phyloP scores from a whole-genome alignment of 2,797 vertebrate species.

The Pitangus sulphuratus region DNA sequence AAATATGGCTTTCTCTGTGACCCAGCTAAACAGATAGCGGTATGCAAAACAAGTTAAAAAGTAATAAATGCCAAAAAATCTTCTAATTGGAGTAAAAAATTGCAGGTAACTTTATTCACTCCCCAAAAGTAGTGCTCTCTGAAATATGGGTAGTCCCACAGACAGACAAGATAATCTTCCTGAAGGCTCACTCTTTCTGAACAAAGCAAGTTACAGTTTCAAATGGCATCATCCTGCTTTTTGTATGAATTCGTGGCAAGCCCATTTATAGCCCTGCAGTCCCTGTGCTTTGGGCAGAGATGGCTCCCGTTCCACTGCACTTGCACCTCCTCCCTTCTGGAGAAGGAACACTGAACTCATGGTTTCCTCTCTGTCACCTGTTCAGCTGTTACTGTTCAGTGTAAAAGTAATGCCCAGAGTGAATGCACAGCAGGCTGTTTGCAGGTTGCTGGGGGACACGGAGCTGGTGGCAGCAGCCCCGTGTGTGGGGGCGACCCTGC shows the following conservation, averaged over 20 bases:
- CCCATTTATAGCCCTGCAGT: neutral
- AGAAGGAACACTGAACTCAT: neutral
- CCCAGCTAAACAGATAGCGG: conserved; percentile 94
- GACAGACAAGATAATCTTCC: conserved; percentile 75
- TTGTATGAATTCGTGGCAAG: neutral
- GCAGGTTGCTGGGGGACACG: neutral
- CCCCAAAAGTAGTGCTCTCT: conserved; percentile 82
- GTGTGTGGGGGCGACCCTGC: neutral
- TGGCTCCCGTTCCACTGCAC: conserved; percentile 9
- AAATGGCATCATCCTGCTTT: neutral
- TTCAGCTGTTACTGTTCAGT: conserved; percentile 45
- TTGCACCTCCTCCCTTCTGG: conserved; percentile 4
- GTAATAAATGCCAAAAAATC: conserved; percentile 96
- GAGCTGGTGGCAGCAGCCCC: neutral
- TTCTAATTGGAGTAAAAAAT: conserved; percentile 95
- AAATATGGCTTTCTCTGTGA: conserved; percentile 90
- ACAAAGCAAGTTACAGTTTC: conserved; percentile 67
- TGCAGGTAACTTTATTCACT: conserved; percentile 83
- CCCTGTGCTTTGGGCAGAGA: neutral
- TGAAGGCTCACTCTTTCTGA: conserved; percentile 62
- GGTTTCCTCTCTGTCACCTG: conserved; percentile 1
- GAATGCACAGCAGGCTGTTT: conserved; percentile 45
- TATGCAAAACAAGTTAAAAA: conserved; percentile 93
- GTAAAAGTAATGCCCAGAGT: conserved; percentile 47
- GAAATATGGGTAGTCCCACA: conserved; percentile 82